phyloP scores from a whole-genome alignment of 2,113 vertebrate species.

The Diadophis punctatus region DNA sequence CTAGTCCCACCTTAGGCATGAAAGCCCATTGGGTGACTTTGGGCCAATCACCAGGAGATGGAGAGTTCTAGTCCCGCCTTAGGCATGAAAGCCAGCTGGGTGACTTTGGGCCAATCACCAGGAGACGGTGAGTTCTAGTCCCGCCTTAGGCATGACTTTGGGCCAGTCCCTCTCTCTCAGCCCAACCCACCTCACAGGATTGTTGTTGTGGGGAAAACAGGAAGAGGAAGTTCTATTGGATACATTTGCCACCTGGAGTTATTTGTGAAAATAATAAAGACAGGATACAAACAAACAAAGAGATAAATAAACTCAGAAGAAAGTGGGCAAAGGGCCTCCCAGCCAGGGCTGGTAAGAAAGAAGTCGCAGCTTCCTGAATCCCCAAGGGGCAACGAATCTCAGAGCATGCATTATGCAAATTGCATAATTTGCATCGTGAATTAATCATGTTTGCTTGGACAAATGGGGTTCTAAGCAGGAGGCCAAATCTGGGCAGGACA shows the following conservation, averaged over 20 bases:
- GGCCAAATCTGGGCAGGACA: neutral
- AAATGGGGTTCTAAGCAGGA: neutral
- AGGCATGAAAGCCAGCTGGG: too few species aligned
- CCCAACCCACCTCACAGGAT: neutral
- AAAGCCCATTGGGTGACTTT: too few species aligned
- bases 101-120: too few species aligned
- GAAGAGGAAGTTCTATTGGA: neutral
- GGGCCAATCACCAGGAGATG: too few species aligned
- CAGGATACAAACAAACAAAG: too few species aligned
- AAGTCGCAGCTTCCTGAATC: neutral
- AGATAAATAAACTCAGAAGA: neutral
- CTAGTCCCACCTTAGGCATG: too few species aligned
- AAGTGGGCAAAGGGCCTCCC: too few species aligned
- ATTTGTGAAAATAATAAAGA: neutral
- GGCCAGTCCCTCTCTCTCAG: neutral
- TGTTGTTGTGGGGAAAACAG: neutral
- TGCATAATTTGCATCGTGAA: neutral
- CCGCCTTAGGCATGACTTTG: neutral
- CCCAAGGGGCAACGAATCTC: neutral
- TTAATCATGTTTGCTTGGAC: neutral
- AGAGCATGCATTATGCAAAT: neutral
- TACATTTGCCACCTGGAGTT: neutral
- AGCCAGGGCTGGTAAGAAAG: neutral
- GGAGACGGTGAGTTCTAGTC: neutral
- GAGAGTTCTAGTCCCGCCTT: too few species aligned